Base-by-base conservation (phyloP, 2,113 vertebrate genomes). In the Ophiodon elongatus region DNA sequence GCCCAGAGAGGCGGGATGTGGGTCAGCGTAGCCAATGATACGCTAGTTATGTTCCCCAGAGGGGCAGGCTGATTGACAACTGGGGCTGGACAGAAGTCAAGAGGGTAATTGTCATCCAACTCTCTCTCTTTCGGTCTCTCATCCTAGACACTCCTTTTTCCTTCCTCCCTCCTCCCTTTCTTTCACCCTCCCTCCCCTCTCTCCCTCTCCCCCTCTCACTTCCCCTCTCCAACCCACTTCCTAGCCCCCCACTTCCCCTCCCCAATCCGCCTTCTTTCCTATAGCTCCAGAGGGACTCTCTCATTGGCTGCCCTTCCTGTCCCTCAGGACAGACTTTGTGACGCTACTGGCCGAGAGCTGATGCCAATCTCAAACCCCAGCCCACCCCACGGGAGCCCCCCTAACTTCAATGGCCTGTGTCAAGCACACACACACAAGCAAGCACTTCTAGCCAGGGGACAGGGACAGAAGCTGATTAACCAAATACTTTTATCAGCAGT, bases 401-500 rank as follows among this genome's bases (percentile, higher is more conserved):
- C 82, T 47, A 83, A 92, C 94, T 93, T 94, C 94, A 94, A 93
- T 92, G 89, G 94, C 85, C 93, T 92, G 92, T 93, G 90, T 93
- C 87, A 88, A 54, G 76, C 67, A 31, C 54, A 59, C 80, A 79
- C 52, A 83, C 69, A 83, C 91, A 85, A 25, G 25, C 70, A 80
- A 66, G 81, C 83, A 82, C 19, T 57, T 85, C 86, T 90, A 88
- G 83, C 85, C 85, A 70, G 80, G 94, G 94, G 93, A 94, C 86
- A 0, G 77, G 80, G 87, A 92, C 91, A 94, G 91, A 95, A 96
- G 95, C 95, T 95, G 95, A 96, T 96, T 96, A 96, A 95, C 95
- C 95, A 96, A 96, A 96, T 96, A 95, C 95, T 95, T 95, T 96
- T 96, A 96, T 96, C 95, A 95, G 94, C 91, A 91, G 91, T 92